A percentile compares a stretch with the other conserved stretches of the same genome.
Evolutionary conservation across 2,888 invertebrate species (phyloP).

Genomic region (Bombylius major): DNA sequence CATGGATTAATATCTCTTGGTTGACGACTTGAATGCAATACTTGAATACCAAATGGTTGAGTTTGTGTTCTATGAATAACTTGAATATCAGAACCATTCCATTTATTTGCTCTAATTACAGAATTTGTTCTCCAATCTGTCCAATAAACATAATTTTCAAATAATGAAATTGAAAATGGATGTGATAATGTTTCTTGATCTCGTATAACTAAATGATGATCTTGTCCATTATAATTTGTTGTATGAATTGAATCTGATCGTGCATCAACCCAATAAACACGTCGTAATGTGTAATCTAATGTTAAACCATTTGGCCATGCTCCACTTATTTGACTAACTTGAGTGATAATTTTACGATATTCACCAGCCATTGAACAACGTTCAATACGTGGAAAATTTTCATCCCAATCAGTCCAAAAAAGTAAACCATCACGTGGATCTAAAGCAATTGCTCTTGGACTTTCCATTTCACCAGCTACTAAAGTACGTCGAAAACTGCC

Average conservation of each 20-base stretch:
- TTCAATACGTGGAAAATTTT: constrained; percentile 65
- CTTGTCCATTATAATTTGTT: constrained; percentile 64
- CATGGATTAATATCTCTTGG: constrained; percentile 54
- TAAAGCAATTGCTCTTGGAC: constrained; percentile 68
- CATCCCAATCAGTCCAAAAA: constrained; percentile 86
- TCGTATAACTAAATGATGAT: constrained; percentile 48
- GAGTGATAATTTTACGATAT: constrained; percentile 44
- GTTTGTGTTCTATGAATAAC: constrained; percentile 70
- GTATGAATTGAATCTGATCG: constrained; percentile 80
- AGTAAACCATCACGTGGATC: constrained; percentile 65
- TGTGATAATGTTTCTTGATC: constrained; percentile 67
- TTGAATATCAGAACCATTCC: constrained; percentile 65
- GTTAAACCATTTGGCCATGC: constrained; percentile 81
- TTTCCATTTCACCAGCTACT: constrained; percentile 70
- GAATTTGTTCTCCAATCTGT: constrained; percentile 87
- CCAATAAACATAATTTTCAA: constrained; percentile 83
- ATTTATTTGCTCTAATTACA: constrained; percentile 77
- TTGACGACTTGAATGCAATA: constrained; percentile 65
- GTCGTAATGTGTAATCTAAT: constrained; percentile 55
- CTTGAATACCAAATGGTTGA: constrained; percentile 84
- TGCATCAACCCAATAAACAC: constrained; percentile 82
- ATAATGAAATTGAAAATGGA: constrained; percentile 79
- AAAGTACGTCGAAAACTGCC: constrained; percentile 66
- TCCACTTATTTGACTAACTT: constrained; percentile 37
- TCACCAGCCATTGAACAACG: constrained; percentile 68